Evolutionary conservation across 2,888 invertebrate genomes (phyloP), one percentile per base, ranked within the genome.

Genomic region (Scaptomyza reducta): DNA sequence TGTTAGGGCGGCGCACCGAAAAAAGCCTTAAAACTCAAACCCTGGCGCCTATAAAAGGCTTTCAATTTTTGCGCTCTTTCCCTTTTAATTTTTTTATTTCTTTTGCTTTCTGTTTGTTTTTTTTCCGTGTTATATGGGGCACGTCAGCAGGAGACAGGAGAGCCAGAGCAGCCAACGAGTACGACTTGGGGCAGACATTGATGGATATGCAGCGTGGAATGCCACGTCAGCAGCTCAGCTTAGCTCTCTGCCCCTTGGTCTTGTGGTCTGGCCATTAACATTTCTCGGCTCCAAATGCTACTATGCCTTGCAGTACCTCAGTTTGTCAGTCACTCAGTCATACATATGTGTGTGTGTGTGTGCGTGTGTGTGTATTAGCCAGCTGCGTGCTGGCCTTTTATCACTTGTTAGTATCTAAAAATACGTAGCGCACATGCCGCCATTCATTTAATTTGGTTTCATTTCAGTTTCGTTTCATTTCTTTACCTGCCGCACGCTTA

Each of bases 351-450:
- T 42, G 16, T 58, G 49, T 45, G 27, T 53, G 31, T 59, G 54
- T 57, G 45, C 54, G 35, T 62, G 16, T 69, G 54, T 51, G 45
- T 57, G 38, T 62, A n/a, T 70, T 55, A 54, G 46, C 45, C 69
- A 73, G 64, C 62, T 75, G 74, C 82, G 79, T 85, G 78, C 73
- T 83, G 68, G 78, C 77, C 74, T 80, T 87, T 87, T 85, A 87
- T 85, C 87, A 82, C 74, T 87, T 87, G 78, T 80, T 76, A 74
- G 87, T 78, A 85, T 85, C 87, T 80, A 77, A 85, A 85, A 82
- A 83, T 86, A 83, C 83, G 80, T 82, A 73, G 70, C 74, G 73
- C 83, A 77, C 77, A 85, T 87, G 84, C 81, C 77, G 79, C 80
- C 78, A 70, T 77, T 72, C 68, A 79, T 82, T 85, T 84, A 57